phyloP scores from a whole-genome alignment of 64 coral and sea anemone genomes.

The Catalaphyllia jardinei region DNA sequence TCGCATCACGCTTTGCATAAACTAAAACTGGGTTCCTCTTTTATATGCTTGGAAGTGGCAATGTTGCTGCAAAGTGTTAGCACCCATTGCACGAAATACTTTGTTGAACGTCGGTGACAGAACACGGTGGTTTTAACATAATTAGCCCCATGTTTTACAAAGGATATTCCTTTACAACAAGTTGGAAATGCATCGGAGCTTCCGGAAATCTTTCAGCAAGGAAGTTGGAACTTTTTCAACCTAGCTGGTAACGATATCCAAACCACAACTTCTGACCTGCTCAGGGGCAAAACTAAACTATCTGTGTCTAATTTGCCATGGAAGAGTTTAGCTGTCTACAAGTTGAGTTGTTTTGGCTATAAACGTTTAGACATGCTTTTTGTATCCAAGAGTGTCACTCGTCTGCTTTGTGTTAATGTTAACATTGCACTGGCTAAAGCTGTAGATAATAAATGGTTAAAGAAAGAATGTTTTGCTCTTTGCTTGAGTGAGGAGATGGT shows the following conservation, averaged over 20 bases:
- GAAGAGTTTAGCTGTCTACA: slow-evolving; percentile 24
- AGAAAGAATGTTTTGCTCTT: not conserved
- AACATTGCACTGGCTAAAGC: not conserved
- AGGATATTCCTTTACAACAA: not conserved
- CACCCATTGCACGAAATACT: too few species aligned
- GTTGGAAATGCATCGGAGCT: not conserved
- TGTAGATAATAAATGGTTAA: not conserved
- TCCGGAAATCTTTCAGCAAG: slow-evolving; percentile 10
- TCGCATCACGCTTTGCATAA: not conserved
- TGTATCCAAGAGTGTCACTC: not conserved
- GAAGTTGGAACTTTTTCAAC: not conserved
- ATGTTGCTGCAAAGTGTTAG: too few species aligned
- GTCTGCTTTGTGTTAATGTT: not conserved
- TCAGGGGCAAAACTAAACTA: slow-evolving; percentile 7
- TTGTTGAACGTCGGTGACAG: too few species aligned
- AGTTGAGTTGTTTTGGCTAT: slow-evolving; percentile 17
- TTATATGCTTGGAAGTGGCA: not conserved
- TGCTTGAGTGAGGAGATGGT: not conserved
- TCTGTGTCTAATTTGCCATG: slow-evolving; percentile 21
- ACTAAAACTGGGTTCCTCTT: not conserved
- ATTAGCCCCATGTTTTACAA: not conserved
- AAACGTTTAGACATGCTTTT: not conserved
- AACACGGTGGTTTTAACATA: not conserved
- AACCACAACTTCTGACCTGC: not conserved
- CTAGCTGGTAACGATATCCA: not conserved